Conservation (phyloP, 2,797 vertebrate genomes). For the Helarctos malayanus region DNA sequence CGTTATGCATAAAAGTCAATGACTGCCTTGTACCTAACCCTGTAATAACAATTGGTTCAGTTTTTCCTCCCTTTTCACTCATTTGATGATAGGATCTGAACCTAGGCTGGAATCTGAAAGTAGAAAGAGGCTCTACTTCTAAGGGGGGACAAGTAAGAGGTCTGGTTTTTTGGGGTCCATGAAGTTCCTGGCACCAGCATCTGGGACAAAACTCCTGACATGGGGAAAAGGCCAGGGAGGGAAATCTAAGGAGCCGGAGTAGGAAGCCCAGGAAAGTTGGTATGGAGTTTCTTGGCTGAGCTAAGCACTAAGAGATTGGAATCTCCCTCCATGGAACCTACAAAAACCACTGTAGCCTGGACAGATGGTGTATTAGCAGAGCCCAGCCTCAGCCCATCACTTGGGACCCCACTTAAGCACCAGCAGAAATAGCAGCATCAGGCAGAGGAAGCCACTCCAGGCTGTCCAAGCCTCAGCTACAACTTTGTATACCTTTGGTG, state of each 20-base stretch:
- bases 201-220: not conserved
- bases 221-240: not conserved
- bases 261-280: not conserved
- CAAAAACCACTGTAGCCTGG: not conserved
- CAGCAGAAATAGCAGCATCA: not conserved
- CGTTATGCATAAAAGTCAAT: not conserved
- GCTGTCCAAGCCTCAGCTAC: not conserved
- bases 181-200: not conserved
- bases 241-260: not conserved
- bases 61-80: not conserved
- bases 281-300: not conserved
- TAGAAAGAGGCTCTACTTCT: not conserved
- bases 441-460: not conserved
- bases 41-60: not conserved
- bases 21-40: not conserved
- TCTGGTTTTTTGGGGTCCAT: not conserved
- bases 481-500: not conserved
- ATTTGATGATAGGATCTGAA: not conserved
- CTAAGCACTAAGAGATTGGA: not conserved
- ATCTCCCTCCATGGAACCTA: not conserved
- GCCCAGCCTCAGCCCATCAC: not conserved
- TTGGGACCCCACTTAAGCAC: not conserved
- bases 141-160: not conserved
- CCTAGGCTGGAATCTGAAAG: not conserved
- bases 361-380: not conserved